Base-by-base conservation (phyloP, 2,888 invertebrate species). In the Drosophila imparisetae region DNA sequence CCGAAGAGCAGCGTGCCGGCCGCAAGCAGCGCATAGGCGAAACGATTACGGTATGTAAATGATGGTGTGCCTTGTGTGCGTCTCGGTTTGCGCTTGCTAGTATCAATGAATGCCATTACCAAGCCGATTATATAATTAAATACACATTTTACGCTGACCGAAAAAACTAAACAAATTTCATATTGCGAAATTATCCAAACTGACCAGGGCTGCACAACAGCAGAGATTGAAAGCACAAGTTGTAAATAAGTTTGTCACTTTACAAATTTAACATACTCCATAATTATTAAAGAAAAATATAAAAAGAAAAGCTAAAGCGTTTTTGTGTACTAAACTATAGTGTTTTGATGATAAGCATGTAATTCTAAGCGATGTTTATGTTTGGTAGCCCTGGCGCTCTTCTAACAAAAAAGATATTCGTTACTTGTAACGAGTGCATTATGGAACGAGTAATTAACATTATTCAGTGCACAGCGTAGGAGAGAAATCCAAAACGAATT, bases 21-120 rank as follows among this genome's bases (percentile, higher is more conserved):
- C 40, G 92, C 91, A 72, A 95, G 49, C 11, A 94, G 70, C 34
- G 94, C 94, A 27, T 93, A 80, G 15, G 94, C 94, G 76, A 94
- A 93, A 68, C 93, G 92, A 91, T 95, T 95, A 75, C 95, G 93
- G 68, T 94, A 93, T 72, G 83, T 90, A 76, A 93, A 94, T 57
- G 95, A 94, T 52, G 96, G 96, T 50, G 96, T 96, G 81, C 96
- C 96, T 91, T 93, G 94, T 70, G 95, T 92, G 93, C 94, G 94
- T 92, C 96, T 94, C 75, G 96, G 95, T 94, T 96, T 96, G 91
- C 95, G 94, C 90, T 94, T 94, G 78, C 93, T 94, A 60, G 93
- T 93, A 93, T 95, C 95, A 71, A 81, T 88, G 40, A 81, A 72
- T 52, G 83, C 91, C 91, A 91, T 91, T 77, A 89, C 91, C 73